Evolutionary conservation across 2,797 vertebrate species (phyloP), one percentile per base, ranked within the genome.

Genomic region (Phataginus tricuspis): DNA sequence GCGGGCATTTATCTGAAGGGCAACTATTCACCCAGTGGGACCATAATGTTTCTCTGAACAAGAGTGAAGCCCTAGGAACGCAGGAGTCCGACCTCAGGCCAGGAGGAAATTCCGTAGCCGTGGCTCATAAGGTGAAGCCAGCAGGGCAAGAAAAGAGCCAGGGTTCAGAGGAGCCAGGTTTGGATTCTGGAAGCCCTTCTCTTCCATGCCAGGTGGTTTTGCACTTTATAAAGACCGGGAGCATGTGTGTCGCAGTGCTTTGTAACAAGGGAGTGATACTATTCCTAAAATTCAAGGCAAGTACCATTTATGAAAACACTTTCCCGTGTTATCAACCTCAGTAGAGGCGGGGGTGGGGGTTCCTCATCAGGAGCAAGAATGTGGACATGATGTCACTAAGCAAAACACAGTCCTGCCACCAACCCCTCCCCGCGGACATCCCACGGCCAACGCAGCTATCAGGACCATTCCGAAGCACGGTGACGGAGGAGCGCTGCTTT

Each of bases 51-150:
- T 39, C 57, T 45, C 29, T 23, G 51, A 71, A 53, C 29, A 29
- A 51, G 45, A 37, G 29, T 42, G 42, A 57, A 49, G 16, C 23
- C n/a, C 29, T 59, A 4, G 31, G 7, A 42, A 25, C 0, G 21
- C 31, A 72, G 31, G 18, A 59, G 29, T 13, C 68, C 0, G 0
- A 13, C 16, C 10, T 13, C 34, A 45, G 23, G 61, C 23, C 11
- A 6, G 5, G 25, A 55, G 61, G 57, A 42, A 45, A 49, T 12
- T 16, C 34, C 23, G 0, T 0, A 49, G 25, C 21, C 5, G 0
- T 25, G 39, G 8, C 1, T 71, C 16, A 1, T 19, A 18, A 16
- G n/a, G 49, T 16, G 1, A 5, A 34, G 18, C 18, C 66, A 25
- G 59, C 21, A 39, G 7, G 13, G 4, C 23, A 59, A 23, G 29